A percentile compares a stretch with the other conserved stretches of the same genome.
These are phyloP conservation scores for Achroia grisella DNA, from an alignment of 1,140 invertebrate genomes.

Conservation along the genomic window DNA sequence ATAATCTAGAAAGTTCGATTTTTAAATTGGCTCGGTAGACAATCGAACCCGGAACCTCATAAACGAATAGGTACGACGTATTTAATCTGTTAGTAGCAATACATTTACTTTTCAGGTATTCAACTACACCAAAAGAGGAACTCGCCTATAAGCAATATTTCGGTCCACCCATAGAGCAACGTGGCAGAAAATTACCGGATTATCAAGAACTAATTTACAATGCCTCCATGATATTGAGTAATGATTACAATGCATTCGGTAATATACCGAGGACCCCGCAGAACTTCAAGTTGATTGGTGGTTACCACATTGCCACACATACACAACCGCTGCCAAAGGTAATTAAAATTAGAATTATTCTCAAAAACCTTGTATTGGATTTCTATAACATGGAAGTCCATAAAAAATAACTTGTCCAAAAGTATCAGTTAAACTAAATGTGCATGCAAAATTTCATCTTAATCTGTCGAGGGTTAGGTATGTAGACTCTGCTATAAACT, in stretches of 20 bases:
- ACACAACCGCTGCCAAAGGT: constrained; percentile 24
- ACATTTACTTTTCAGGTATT: not conserved
- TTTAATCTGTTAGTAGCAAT: not conserved
- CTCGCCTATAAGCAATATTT: not conserved
- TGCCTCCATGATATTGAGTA: constrained; percentile 5
- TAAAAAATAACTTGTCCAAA: not conserved
- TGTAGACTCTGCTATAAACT: not conserved
- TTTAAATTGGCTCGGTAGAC: no score
- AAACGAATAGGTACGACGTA: no score
- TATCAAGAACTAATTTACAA: constrained; percentile 7
- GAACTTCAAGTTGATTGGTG: constrained; percentile 25
- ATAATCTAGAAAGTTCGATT: no score
- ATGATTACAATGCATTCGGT: constrained; percentile 1
- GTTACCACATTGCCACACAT: constrained; percentile 23
- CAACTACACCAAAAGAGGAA: constrained; percentile 1
- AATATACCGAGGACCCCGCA: constrained; percentile 9
- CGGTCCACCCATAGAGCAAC: not conserved
- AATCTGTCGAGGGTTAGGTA: not conserved
- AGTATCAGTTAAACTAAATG: not conserved
- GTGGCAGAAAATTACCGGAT: constrained; percentile 1
- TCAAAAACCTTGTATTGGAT: not conserved
- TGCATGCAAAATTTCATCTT: not conserved
- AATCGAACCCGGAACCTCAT: no score
- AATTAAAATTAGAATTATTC: constrained; percentile 1
- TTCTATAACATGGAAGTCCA: not conserved